Percentiles rank a stretch among this genome's conserved stretches.
These are phyloP conservation scores for Deilephila elpenor DNA, from an alignment of 2,888 invertebrate species.

Conservation along the genomic window DNA sequence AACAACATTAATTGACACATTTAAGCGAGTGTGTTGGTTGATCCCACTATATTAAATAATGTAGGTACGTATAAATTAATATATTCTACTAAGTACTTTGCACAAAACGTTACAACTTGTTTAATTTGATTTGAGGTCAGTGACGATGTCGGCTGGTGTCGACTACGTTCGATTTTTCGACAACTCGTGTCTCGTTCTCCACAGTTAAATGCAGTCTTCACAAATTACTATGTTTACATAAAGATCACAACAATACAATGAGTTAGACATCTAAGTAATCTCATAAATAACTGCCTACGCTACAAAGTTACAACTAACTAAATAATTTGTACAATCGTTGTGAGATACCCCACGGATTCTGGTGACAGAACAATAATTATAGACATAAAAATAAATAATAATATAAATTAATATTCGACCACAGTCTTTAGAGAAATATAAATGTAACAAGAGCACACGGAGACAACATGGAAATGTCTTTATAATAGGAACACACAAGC, in stretches of 20 bases:
- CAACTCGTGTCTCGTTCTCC: slow-evolving; percentile 62
- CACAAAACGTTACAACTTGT: slow-evolving; percentile 79
- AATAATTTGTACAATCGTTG: slow-evolving; percentile 83
- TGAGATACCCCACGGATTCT: slow-evolving; percentile 68
- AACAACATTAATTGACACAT: slow-evolving; percentile 5
- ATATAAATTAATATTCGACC: slow-evolving; percentile 79
- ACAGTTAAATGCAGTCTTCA: slow-evolving; percentile 81
- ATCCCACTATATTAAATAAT: slow-evolving; percentile 72
- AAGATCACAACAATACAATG: slow-evolving; percentile 80
- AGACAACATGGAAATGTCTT: slow-evolving; percentile 69
- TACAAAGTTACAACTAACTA: slow-evolving; percentile 68
- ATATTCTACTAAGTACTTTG: slow-evolving; percentile 84
- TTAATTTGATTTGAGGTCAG: slow-evolving; percentile 69
- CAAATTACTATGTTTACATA: slow-evolving; percentile 65
- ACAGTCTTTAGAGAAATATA: slow-evolving; percentile 77
- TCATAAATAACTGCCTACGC: slow-evolving; percentile 80
- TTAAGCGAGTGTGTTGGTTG: neutral
- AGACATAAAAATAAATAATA: slow-evolving; percentile 81
- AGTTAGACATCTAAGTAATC: slow-evolving; percentile 78
- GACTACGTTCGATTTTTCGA: slow-evolving; percentile 34
- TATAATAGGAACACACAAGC: slow-evolving; percentile 77
- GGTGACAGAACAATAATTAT: slow-evolving; percentile 71
- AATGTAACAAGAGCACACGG: slow-evolving; percentile 66
- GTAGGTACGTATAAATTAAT: slow-evolving; percentile 80
- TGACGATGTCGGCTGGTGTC: slow-evolving; percentile 33